Evolutionary conservation across 2,113 vertebrate genomes (phyloP).

Genomic region (Archilochus colubris): DNA sequence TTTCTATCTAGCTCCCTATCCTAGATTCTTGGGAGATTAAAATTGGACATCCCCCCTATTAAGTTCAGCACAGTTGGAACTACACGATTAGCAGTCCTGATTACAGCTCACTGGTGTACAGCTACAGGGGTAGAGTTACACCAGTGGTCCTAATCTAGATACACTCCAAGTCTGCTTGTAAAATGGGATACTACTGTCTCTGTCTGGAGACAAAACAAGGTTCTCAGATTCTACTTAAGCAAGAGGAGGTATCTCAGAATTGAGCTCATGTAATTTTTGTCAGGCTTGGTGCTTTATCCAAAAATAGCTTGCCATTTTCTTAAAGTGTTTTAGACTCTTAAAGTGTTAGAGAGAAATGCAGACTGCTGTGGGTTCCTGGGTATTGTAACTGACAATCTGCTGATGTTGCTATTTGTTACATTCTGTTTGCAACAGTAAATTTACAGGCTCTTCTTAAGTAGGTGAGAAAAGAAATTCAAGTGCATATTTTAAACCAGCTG

Average conservation of each 20-base stretch:
- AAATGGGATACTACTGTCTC: rapidly evolving
- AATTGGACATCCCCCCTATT: neutral
- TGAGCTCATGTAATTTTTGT: conserved; percentile 1
- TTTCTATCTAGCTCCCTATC: conserved; percentile 29
- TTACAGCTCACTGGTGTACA: neutral
- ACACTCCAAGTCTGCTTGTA: neutral
- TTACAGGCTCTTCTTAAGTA: neutral
- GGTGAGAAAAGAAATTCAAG: neutral
- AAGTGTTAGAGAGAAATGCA: conserved; percentile 4
- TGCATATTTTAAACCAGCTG: neutral
- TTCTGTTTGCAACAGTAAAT: conserved; percentile 33
- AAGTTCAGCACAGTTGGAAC: conserved; percentile 3
- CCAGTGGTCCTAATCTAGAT: neutral
- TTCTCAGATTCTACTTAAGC: neutral
- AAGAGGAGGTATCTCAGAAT: neutral
- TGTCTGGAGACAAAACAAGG: neutral
- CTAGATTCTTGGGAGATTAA: conserved; percentile 11
- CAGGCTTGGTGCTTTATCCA: conserved; percentile 3
- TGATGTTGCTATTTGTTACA: conserved; percentile 27
- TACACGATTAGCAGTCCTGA: neutral
- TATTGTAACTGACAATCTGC: conserved; percentile 48
- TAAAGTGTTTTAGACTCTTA: neutral
- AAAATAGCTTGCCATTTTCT: conserved; percentile 41
- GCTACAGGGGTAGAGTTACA: neutral
- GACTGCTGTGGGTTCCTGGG: conserved; percentile 20